Base-by-base conservation (phyloP, 2,888 invertebrate species). In the Aquatica leii region DNA sequence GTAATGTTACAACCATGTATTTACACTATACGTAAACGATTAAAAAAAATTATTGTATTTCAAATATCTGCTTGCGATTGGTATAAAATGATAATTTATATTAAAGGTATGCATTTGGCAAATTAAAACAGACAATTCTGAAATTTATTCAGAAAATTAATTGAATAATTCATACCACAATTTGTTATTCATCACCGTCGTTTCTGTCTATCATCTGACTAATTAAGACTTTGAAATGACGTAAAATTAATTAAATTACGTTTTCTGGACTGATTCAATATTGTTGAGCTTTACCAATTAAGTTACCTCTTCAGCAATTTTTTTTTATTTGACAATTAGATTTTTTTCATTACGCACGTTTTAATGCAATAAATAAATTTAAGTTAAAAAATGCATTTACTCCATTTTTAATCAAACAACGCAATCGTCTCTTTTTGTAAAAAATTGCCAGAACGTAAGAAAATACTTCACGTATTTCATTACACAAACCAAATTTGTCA, bases 181-280 rank as follows among this genome's bases (percentile, higher is more conserved):
- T 59, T 63, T 63, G 59, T 59, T 63, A 59, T 63, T 63, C 59
- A 55, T 63, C 54, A 50, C 50, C 51, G 43, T 55, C 54, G 55
- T 55, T 63, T 59, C 59, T 58, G 63, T 59, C 63, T 52, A 59
- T 59, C 59, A 63, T 50, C 63, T 55, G 63, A 58, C 59, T 59
- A 63, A 59, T 63, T 63, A 63, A 51, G 53, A 43, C 59, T 51
- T 50, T 51, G 31, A 48, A 59, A 50, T 49, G 53, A 46, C 50
- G 50, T 51, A 37, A 59, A 62, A 59, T 63, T 63, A 63, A 63
- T 63, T 63, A 59, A 59, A 55, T 63, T 59, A 63, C 55, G 37
- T 48, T 41, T 18, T 35, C 55, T 55, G 54, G 59, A 40, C 40
- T 55, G 50, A 63, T 59, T 55, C 40, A 54, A 59, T 58, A 59